phyloP scores from a whole-genome alignment of 2,888 invertebrate species.

The Petrophora chlorosata region DNA sequence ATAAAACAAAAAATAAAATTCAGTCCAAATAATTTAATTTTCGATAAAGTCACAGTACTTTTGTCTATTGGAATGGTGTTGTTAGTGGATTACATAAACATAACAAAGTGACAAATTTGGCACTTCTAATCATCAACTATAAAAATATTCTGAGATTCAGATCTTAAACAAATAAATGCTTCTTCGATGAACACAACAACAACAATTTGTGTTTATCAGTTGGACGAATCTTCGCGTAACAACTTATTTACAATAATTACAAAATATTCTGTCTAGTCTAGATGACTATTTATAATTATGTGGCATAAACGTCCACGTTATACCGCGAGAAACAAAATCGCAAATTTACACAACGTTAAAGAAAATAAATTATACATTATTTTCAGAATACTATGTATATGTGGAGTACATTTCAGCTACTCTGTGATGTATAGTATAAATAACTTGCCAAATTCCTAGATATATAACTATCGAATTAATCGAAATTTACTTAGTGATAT shows the following conservation, averaged over 20 bases:
- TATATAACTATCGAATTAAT: slow-evolving; percentile 18
- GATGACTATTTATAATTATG: slow-evolving; percentile 42
- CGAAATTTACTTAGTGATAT: slow-evolving; percentile 28
- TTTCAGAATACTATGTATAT: background rate
- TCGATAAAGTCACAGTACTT: slow-evolving; percentile 62
- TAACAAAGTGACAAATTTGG: slow-evolving; percentile 67
- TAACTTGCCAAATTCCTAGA: slow-evolving; percentile 18
- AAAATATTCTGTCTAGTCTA: slow-evolving; percentile 52
- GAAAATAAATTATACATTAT: slow-evolving; percentile 3
- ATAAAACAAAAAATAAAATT: slow-evolving; percentile 49
- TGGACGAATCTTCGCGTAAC: slow-evolving; percentile 71
- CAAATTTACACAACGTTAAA: slow-evolving; percentile 4
- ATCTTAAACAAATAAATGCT: slow-evolving; percentile 70
- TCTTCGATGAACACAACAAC: slow-evolving; percentile 52
- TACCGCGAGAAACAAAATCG: slow-evolving; percentile 1
- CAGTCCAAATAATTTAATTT: slow-evolving; percentile 79
- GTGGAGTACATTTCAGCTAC: slow-evolving; percentile 11
- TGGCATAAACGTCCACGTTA: slow-evolving; percentile 22
- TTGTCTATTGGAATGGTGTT: slow-evolving; percentile 75
- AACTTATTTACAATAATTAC: slow-evolving; percentile 79
- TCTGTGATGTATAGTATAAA: slow-evolving; percentile 17
- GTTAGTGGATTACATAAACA: slow-evolving; percentile 48
- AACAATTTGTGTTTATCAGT: slow-evolving; percentile 38
- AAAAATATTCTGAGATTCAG: slow-evolving; percentile 69
- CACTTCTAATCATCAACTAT: slow-evolving; percentile 57